Conservation (phyloP, 2,797 vertebrate genomes). For the Astyanax mexicanus region DNA sequence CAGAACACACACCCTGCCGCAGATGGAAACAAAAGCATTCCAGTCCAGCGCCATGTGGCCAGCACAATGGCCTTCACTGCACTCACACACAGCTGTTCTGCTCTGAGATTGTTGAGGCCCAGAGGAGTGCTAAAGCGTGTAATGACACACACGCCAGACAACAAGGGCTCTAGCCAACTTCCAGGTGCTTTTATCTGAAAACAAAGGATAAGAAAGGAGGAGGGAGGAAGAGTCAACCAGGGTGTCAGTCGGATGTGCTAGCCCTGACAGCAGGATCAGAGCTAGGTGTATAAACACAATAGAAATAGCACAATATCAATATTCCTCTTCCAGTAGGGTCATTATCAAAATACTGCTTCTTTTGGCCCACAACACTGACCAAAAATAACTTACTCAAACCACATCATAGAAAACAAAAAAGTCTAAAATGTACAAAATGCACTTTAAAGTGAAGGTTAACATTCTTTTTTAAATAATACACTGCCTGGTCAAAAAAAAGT, state of each 20-base stretch:
- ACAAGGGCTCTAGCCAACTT: background rate
- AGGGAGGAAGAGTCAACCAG: background rate
- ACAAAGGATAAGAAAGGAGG: constrained; percentile 10
- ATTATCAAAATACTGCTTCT: too few species aligned
- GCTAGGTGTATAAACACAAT: background rate
- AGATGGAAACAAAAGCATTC: constrained; percentile 48
- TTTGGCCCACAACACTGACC: too few species aligned
- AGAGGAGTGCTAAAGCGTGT: constrained; percentile 14
- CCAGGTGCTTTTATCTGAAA: background rate
- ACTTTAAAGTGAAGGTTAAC: too few species aligned
- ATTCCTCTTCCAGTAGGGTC: background rate
- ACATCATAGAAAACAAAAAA: too few species aligned
- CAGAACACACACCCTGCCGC: constrained; percentile 34
- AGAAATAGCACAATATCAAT: background rate
- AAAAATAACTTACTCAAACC: too few species aligned
- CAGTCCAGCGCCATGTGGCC: constrained; percentile 36
- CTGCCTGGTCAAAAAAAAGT: too few species aligned
- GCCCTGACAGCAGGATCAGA: background rate
- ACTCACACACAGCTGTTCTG: constrained; percentile 24
- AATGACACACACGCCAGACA: background rate
- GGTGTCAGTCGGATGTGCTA: background rate
- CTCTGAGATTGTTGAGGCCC: constrained; percentile 15
- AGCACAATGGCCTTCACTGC: constrained; percentile 15
- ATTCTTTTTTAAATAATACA: too few species aligned
- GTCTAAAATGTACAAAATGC: too few species aligned